Evolutionary conservation across 2,113 vertebrate species (phyloP), one percentile per base, ranked within the genome.

Genomic region (Ciconia stormi): DNA sequence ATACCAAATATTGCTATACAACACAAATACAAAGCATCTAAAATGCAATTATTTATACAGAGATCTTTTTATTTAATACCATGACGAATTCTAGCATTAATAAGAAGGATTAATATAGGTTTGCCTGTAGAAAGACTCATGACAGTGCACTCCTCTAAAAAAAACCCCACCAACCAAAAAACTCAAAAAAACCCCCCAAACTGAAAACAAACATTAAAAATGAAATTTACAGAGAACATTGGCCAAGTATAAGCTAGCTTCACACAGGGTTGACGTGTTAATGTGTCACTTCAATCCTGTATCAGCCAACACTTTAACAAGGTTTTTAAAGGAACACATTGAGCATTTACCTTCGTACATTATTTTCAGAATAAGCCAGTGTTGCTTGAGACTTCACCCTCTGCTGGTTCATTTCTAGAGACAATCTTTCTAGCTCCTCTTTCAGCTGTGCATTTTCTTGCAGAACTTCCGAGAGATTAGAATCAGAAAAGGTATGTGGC

Each of bases 391-490:
- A 97, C 20, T 96, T 97, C 52, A 97, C 92, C 83, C 93, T 97
- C 93, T 99, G 98, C 84, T 98, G 97, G 91, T 98, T 96, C 30
- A 93, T 97, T 77, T 99, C 98, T 46, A 98, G 77, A 80, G 97
- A 96, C 62, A 99, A 63, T 61, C 77, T 97, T 92, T 98, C 97
- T 47, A 99, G 78, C n/a, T 97, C 97, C 82, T 87, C 95, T 94
- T 96, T 98, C 89, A 99, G 95, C 80, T 93, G 97, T 50, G 96
- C 96, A 66, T 99, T 99, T 98, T 99, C 99, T 94, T 98, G 98
- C 76, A 98, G 96, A 63, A 99, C 98, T 93, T 99, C 98, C 0
- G 95, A 98, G 93, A 99, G 94, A 62, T 97, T 98, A 82, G 96
- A 97, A 56, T 98, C 99, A 73, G 99, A 96, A 62, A 99, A 99